phyloP scores from a whole-genome alignment of 2,113 vertebrate genomes.

The Dicentrarchus labrax region DNA sequence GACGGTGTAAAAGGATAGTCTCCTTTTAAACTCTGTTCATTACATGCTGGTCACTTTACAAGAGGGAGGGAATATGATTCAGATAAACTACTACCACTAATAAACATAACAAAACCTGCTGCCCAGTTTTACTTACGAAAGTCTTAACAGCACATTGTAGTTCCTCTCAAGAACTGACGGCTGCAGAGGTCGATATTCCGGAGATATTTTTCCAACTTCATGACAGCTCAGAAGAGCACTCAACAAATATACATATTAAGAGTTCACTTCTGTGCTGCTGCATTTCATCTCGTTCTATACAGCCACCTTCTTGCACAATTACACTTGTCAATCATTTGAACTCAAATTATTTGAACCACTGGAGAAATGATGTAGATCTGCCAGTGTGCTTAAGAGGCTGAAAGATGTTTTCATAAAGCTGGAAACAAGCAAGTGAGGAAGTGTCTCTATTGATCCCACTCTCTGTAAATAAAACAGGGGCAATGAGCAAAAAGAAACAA shows the following conservation, averaged over 20 bases:
- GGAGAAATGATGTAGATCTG: constrained; percentile 83
- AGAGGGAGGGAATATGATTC: background rate
- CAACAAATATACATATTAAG: constrained; percentile 75
- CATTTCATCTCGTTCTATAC: constrained; percentile 47
- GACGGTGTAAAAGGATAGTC: background rate
- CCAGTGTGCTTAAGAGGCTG: constrained; percentile 69
- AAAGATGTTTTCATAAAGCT: constrained; percentile 83
- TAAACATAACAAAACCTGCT: background rate
- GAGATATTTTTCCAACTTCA: constrained; percentile 61
- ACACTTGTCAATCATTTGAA: constrained; percentile 87
- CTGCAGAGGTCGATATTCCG: constrained; percentile 65
- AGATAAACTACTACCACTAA: background rate
- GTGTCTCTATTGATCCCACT: constrained; percentile 81
- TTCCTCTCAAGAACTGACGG: constrained; percentile 56
- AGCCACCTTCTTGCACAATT: constrained; percentile 80
- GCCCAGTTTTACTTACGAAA: constrained; percentile 17
- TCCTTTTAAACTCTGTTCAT: background rate
- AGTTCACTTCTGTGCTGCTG: constrained; percentile 45
- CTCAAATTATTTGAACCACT: constrained; percentile 81
- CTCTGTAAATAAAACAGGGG: constrained; percentile 83
- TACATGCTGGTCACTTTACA: background rate
- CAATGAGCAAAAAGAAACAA: constrained; percentile 84
- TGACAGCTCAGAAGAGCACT: constrained; percentile 66
- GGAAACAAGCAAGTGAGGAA: constrained; percentile 80
- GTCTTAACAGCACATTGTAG: constrained; percentile 40